Evolutionary conservation across 2,113 vertebrate species (phyloP).

Genomic region (Polypterus senegalus): DNA sequence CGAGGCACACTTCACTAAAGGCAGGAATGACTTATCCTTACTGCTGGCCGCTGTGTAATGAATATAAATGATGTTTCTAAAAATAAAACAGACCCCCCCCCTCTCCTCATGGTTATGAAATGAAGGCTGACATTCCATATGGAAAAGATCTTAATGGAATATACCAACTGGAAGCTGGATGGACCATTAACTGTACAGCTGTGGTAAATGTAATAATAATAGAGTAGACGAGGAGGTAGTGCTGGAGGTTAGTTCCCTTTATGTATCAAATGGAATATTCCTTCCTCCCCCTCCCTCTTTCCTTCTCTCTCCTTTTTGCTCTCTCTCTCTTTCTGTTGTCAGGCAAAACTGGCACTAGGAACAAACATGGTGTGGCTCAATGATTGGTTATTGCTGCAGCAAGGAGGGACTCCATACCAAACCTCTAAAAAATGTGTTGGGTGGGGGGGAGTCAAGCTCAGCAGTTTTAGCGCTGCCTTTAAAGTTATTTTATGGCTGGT

Average conservation of each 20-base stretch:
- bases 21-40: background rate
- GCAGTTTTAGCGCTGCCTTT: too few species aligned
- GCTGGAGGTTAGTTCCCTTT: too few species aligned
- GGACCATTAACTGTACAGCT: too few species aligned
- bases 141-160: constrained; percentile 20
- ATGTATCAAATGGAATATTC: too few species aligned
- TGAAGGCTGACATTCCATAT: constrained; percentile 41
- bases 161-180: constrained; percentile 34
- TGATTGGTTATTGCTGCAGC: background rate
- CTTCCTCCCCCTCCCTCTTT: background rate
- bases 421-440: too few species aligned
- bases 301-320: background rate
- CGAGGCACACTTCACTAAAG: background rate
- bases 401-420: background rate
- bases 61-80: constrained; percentile 37
- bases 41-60: constrained; percentile 16
- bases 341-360: background rate
- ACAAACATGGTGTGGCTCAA: background rate
- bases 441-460: too few species aligned
- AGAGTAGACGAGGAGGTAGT: too few species aligned
- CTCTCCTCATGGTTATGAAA: constrained; percentile 35
- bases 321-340: background rate
- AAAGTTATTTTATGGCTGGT: too few species aligned
- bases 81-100: constrained; percentile 39
- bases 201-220: too few species aligned